phyloP scores from a whole-genome alignment of 2,888 invertebrate species.

The Dusona sp. region DNA sequence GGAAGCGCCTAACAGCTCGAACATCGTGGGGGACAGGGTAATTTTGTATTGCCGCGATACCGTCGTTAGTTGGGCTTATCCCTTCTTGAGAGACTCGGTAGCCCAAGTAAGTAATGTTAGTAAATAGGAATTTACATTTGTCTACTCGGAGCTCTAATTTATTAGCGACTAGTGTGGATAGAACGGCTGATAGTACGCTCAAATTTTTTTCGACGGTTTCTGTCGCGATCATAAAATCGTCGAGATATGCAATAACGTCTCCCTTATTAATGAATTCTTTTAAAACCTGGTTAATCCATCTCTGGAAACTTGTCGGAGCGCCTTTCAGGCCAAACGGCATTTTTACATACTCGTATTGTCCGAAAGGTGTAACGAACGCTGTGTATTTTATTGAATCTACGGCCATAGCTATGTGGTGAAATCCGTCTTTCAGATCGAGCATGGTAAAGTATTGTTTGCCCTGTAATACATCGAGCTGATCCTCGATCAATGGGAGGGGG shows the following conservation, averaged over 20 bases:
- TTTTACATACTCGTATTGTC: too few species aligned
- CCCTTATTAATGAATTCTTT: slow-evolving; percentile 46
- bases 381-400: too few species aligned
- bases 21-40: slow-evolving; percentile 71
- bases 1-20: slow-evolving; percentile 64
- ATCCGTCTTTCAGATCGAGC: too few species aligned
- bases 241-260: slow-evolving; percentile 51
- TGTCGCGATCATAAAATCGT: slow-evolving; percentile 55
- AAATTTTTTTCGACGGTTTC: slow-evolving; percentile 49
- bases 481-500: slow-evolving; percentile 64
- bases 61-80: slow-evolving; percentile 64
- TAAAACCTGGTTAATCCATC: slow-evolving; percentile 55
- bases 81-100: slow-evolving; percentile 63
- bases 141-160: slow-evolving; percentile 57
- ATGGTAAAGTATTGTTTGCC: too few species aligned
- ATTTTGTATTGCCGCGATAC: slow-evolving; percentile 64
- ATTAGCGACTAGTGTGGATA: slow-evolving; percentile 25
- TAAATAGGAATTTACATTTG: slow-evolving; percentile 69
- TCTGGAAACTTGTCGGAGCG: slow-evolving; percentile 50
- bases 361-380: too few species aligned
- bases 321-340: slow-evolving; percentile 56
- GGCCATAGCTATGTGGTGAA: too few species aligned
- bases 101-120: slow-evolving; percentile 68
- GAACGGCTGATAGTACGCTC: slow-evolving; percentile 30
- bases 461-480: slow-evolving; percentile 62